These are phyloP conservation scores for Cistogaster globosa DNA, from an alignment of 2,888 invertebrate genomes.

Conservation along the genomic window DNA sequence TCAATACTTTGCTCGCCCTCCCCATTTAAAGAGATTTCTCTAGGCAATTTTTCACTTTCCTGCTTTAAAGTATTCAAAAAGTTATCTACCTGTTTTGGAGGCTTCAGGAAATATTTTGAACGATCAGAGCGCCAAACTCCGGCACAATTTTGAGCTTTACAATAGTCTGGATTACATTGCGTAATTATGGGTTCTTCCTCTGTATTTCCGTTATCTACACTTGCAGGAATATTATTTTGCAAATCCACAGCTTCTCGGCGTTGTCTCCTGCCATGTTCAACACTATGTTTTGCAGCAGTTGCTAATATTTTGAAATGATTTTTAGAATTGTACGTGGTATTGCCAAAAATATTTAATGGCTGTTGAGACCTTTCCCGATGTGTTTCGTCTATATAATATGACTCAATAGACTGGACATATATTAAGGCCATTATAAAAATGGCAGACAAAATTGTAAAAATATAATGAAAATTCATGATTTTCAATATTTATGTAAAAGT, in stretches of 20 bases:
- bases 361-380: too few relatives aligned
- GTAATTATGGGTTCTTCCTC: background rate
- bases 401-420: background rate
- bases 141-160: slow-evolving; percentile 59
- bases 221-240: slow-evolving; percentile 71
- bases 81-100: background rate
- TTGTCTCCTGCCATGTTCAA: slow-evolving; percentile 67
- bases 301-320: slow-evolving; percentile 71
- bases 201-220: background rate
- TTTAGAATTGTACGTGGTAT: slow-evolving; percentile 72
- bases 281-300: slow-evolving; percentile 4
- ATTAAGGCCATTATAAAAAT: slow-evolving; percentile 21
- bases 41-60: background rate
- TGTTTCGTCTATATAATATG: slow-evolving; percentile 24
- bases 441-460: slow-evolving; percentile 30
- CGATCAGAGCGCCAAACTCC: slow-evolving; percentile 39
- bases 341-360: slow-evolving; percentile 73
- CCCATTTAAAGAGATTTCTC: background rate
- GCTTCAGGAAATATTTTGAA: background rate
- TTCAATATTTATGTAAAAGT: background rate
- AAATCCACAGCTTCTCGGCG: slow-evolving; percentile 76
- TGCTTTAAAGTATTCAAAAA: background rate
- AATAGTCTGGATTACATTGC: background rate
- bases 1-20: background rate
- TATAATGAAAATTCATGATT: slow-evolving; percentile 43